These are phyloP conservation scores for Vanessa atalanta DNA, from an alignment of 1,140 invertebrate genomes.

Conservation along the genomic window DNA sequence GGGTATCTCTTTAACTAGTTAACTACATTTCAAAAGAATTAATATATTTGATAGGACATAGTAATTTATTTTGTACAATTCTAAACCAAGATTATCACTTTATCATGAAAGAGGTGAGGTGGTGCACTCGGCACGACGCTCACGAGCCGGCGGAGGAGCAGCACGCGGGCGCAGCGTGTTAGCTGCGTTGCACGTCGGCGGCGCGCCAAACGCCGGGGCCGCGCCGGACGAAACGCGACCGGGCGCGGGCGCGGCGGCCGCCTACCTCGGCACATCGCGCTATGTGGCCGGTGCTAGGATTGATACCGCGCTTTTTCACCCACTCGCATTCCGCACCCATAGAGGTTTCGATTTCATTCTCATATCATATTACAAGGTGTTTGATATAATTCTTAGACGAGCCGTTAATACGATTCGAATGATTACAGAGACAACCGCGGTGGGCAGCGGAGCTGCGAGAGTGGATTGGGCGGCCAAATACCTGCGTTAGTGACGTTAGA, in stretches of 20 bases:
- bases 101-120: constrained; percentile 52
- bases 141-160: constrained; percentile 18
- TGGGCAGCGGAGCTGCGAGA: constrained; percentile 60
- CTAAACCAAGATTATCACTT: background rate
- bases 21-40: background rate
- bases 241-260: constrained; percentile 49
- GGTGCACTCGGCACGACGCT: constrained; percentile 42
- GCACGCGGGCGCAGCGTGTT: constrained; percentile 40
- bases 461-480: constrained; percentile 75
- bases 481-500: constrained; percentile 47
- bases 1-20: constrained; percentile 42
- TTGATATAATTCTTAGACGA: background rate
- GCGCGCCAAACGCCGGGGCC: constrained; percentile 27
- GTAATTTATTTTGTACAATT: background rate
- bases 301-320: constrained; percentile 64
- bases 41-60: too few species aligned
- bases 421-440: constrained; percentile 56
- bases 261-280: constrained; percentile 63
- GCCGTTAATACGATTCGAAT: background rate
- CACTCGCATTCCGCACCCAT: constrained; percentile 53
- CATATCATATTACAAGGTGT: background rate
- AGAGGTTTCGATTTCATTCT: constrained; percentile 42
- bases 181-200: constrained; percentile 29
- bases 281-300: constrained; percentile 65
- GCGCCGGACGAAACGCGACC: constrained; percentile 15